Percentiles rank a stretch among this genome's conserved stretches.
Evolutionary conservation across 2,797 vertebrate genomes (phyloP).

Genomic region (Coendou prehensilis): DNA sequence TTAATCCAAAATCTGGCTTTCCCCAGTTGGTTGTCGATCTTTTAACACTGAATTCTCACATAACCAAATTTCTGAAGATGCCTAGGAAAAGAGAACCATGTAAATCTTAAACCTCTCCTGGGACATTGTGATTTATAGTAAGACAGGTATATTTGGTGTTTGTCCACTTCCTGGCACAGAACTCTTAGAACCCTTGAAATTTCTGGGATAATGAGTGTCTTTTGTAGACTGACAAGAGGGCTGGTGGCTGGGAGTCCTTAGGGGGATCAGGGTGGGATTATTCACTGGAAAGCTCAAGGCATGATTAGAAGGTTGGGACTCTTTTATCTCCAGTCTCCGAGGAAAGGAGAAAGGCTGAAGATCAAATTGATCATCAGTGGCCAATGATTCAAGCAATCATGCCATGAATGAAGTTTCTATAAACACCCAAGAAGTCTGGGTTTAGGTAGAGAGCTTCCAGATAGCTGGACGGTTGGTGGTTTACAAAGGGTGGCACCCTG

Average conservation of each 20-base stretch:
- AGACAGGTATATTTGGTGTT: neutral
- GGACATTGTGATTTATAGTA: neutral
- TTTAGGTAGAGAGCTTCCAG: neutral
- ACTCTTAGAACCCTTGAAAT: neutral
- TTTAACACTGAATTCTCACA: neutral
- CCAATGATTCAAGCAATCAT: neutral
- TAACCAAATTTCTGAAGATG: neutral
- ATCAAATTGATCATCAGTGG: neutral
- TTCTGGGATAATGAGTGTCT: neutral
- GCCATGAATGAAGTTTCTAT: neutral
- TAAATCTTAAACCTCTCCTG: neutral
- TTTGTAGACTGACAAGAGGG: neutral
- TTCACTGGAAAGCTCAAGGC: neutral
- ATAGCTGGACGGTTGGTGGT: neutral
- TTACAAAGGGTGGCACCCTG: too few species aligned
- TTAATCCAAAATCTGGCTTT: constrained; percentile 64
- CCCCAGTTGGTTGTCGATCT: neutral
- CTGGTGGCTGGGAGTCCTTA: neutral
- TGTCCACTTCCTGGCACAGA: neutral
- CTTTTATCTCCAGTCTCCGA: neutral
- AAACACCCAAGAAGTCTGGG: neutral
- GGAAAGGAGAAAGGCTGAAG: neutral
- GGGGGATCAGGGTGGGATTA: too few species aligned
- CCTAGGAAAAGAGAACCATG: neutral
- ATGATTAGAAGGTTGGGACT: neutral